Base-by-base conservation (phyloP, 2,888 invertebrate genomes). In the Andrena minutula region DNA sequence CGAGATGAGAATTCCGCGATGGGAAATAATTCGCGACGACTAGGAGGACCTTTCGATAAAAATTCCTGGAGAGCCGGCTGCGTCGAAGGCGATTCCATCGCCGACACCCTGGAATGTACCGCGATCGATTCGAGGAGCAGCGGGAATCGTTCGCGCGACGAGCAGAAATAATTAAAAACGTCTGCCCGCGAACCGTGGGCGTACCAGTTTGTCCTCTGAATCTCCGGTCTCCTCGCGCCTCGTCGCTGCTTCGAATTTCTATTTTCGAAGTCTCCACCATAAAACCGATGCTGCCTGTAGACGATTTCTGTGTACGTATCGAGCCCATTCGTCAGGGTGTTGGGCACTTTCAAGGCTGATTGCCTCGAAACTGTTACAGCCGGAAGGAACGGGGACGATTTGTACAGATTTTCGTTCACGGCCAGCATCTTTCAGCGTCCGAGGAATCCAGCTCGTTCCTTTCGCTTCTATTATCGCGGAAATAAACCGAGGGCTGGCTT, bases 1-100 rank as follows among this genome's bases (percentile, higher is more conserved):
- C 72, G 68, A 77, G 83, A 88, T 88, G 88, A 83, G 80, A 88
- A 88, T 88, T 88, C 88, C 85, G 71, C 74, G 74, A 76, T 82
- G 77, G 26, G 78, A 70, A 88, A 82, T 81, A 81, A 88, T 88
- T 76, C 85, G 87, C 87, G 81, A 79, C 71, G 80, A 78, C 78
- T 75, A 66, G 51, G 8, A 51, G 61, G 79, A 76, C 58, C 79
- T 47, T 75, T 80, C 87, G 83, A 86, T 86, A 85, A 80, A 78
- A 86, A 86, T 86, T 86, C 86, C 87, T 49, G 60, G 58, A 26
- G 23, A 75, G 80, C 76, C 75, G 26, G 60, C 23, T 10, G 66
- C 68, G 72, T 65, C 70, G 70, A 60, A 75, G 66, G 80, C 68
- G 70, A 70, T 76, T 74, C 76, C 75, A 56, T 49, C 47, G 56